Base-by-base conservation (phyloP, 2,113 vertebrate genomes). In the Dendrocopos noguchii region DNA sequence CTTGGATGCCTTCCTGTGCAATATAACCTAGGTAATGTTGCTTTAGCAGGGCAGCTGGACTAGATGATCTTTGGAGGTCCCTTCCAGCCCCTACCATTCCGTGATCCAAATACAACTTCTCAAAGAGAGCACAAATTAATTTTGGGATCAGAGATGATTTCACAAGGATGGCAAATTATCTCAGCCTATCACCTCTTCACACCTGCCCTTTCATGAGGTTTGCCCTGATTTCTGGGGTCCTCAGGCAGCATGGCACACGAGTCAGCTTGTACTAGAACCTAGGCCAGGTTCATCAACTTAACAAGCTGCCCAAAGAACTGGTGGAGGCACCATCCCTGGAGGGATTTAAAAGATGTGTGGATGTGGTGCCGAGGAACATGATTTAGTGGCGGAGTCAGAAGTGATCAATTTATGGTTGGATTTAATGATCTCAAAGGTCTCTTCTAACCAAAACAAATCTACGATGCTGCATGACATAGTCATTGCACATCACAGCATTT, bases 231-330 rank as follows among this genome's bases (percentile, higher is more conserved):
- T 47, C 53, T 31, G 13, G 12, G 24, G 13, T 39, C 47, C 61
- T 78, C 60, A 1, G 7, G 8, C 50, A 70, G 20, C 60, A 7
- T 0, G 0, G 9, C 17, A 18, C 1, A 5, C 1, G 15, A 10
- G 6, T 9, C 1, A 4, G 8, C 34, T 63, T 50, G 18, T 25
- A 7, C 60, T 7, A 39, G 7, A 77, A 4, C 75, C 60, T 9
- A 2, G 27, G 17, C 21, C 47, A 22, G 15, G 42, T 5, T 79
- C 52, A n/a, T 73, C 60, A n/a, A 2, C 24, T 25, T 34, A 72
- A 2, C 33, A 64, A 36, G 60, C 34, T 36, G 24, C 24, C 34
- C 61, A 63, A 34, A 25, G 24, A 15, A 64, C 34, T 27, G 36
- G 25, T 64, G 63, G 21, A 18, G 50, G 24, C 50, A 52, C 22